A percentile compares a stretch with the other conserved stretches of the same genome.
These are phyloP conservation scores for Ephestia elutella DNA, from an alignment of 1,140 invertebrate genomes.

Conservation along the genomic window DNA sequence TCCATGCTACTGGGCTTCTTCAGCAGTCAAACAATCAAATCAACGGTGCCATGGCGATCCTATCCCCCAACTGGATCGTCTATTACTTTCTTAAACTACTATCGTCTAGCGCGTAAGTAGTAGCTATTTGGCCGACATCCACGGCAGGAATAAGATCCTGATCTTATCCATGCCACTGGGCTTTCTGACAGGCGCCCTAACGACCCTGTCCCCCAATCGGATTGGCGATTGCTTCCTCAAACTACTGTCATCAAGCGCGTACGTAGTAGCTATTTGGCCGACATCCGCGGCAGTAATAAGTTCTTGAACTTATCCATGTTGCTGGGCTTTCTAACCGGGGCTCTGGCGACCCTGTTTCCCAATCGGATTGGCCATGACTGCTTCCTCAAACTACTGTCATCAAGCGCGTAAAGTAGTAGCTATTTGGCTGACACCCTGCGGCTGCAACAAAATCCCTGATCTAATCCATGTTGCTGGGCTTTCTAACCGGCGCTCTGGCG, in stretches of 20 bases:
- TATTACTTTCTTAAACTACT: constrained; percentile 82
- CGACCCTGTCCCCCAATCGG: constrained; percentile 81
- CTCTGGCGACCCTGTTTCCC: constrained; percentile 79
- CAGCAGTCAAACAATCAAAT: no score
- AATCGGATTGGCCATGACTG: constrained; percentile 81
- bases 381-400: constrained; percentile 79
- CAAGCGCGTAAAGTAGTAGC: no score
- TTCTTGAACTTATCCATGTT: constrained; percentile 80
- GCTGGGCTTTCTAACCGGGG: constrained; percentile 77
- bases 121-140: constrained; percentile 78
- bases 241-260: constrained; percentile 71
- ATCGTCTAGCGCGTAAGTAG: constrained; percentile 28
- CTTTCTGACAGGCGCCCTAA: constrained; percentile 72
- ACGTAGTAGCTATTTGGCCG: constrained; percentile 71
- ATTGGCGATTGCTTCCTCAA: constrained; percentile 80
- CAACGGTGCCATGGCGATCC: constrained; percentile 77
- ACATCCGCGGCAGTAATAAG: constrained; percentile 81
- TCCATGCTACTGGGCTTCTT: constrained; percentile 78
- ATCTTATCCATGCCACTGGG: constrained; percentile 79
- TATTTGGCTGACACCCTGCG: constrained; percentile 81
- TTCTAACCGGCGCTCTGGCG: constrained; percentile 77
- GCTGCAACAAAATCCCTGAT: constrained; percentile 80
- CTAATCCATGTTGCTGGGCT: constrained; percentile 78
- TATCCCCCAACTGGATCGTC: constrained; percentile 81
- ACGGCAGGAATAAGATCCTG: constrained; percentile 80